These are phyloP conservation scores for Pseudoatta argentina DNA, from an alignment of 1,140 invertebrate genomes.

Conservation along the genomic window DNA sequence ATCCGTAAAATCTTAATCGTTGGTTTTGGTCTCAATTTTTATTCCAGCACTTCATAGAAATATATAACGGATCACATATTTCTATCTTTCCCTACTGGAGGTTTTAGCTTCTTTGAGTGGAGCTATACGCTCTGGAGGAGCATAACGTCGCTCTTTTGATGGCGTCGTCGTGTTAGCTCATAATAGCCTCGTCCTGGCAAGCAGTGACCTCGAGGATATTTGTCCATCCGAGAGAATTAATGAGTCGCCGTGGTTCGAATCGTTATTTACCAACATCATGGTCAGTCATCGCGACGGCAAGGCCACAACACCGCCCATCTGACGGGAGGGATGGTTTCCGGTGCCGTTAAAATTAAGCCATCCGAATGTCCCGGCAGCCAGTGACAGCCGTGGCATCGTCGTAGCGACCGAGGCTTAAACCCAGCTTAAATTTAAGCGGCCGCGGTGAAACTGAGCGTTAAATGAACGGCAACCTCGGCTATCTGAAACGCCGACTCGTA, in stretches of 20 bases:
- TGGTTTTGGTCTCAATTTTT: not conserved
- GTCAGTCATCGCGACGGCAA: conserved; percentile 39
- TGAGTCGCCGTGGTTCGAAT: conserved; percentile 35
- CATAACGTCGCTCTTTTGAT: not conserved
- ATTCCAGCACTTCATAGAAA: not conserved
- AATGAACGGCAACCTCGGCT: conserved; percentile 47
- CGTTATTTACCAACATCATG: conserved; percentile 58
- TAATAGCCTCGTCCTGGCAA: conserved; percentile 11
- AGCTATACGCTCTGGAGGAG: not conserved
- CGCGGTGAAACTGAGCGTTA: conserved; percentile 63
- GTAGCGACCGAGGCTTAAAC: conserved; percentile 52
- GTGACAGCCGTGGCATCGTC: conserved; percentile 47
- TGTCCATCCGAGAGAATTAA: conserved; percentile 47
- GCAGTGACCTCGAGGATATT: conserved; percentile 33
- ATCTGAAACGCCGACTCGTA: conserved; percentile 8
- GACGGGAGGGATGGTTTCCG: conserved; percentile 21
- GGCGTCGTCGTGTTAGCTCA: not conserved
- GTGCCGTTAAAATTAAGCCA: conserved; percentile 61
- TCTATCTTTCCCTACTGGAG: not conserved
- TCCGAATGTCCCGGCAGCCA: conserved; percentile 49
- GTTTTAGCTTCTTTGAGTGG: not conserved
- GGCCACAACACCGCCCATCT: not conserved
- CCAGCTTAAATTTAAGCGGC: conserved; percentile 66
- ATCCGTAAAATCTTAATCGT: not conserved
- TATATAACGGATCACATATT: not conserved